Percentiles rank a stretch among this genome's conserved stretches.
Evolutionary conservation across 2,888 invertebrate genomes (phyloP).

Genomic region (Lagria hirta): DNA sequence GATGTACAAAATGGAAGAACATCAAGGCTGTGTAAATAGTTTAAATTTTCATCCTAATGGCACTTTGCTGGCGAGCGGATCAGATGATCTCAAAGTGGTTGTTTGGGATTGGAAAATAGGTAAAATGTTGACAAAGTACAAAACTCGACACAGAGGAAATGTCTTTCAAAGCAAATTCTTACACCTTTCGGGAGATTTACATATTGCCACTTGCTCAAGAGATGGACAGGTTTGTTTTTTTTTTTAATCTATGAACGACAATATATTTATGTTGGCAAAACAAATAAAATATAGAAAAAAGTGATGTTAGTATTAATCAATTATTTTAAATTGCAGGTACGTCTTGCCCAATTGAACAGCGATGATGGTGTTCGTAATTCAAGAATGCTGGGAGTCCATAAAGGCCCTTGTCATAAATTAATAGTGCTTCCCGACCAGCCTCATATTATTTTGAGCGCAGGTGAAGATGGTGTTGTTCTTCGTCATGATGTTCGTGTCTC

Average conservation of each 20-base stretch:
- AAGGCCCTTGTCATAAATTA: constrained; percentile 82
- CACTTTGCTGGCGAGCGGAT: constrained; percentile 80
- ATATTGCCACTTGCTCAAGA: constrained; percentile 84
- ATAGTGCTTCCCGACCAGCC: constrained; percentile 75
- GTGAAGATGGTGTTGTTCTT: constrained; percentile 83
- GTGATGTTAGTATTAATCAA: constrained; percentile 1
- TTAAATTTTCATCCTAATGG: constrained; percentile 84
- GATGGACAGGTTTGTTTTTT: constrained; percentile 79
- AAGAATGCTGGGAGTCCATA: constrained; percentile 66
- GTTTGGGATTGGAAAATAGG: constrained; percentile 90
- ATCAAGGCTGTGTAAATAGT: constrained; percentile 90
- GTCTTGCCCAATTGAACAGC: constrained; percentile 61
- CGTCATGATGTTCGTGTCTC: constrained; percentile 79
- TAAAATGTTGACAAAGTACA: constrained; percentile 65
- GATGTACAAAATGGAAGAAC: constrained; percentile 73
- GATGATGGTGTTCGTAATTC: constrained; percentile 57
- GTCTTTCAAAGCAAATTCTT: constrained; percentile 92
- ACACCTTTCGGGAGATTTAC: constrained; percentile 73
- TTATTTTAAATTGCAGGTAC: constrained; percentile 53
- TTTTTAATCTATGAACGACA: too few species aligned
- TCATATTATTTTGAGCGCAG: constrained; percentile 78
- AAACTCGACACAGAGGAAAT: constrained; percentile 83
- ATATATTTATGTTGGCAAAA: neutral
- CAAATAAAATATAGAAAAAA: too few species aligned
- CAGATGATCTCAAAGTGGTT: constrained; percentile 84